Conservation (phyloP, 2,797 vertebrate species). For the Saxicola maurus region DNA sequence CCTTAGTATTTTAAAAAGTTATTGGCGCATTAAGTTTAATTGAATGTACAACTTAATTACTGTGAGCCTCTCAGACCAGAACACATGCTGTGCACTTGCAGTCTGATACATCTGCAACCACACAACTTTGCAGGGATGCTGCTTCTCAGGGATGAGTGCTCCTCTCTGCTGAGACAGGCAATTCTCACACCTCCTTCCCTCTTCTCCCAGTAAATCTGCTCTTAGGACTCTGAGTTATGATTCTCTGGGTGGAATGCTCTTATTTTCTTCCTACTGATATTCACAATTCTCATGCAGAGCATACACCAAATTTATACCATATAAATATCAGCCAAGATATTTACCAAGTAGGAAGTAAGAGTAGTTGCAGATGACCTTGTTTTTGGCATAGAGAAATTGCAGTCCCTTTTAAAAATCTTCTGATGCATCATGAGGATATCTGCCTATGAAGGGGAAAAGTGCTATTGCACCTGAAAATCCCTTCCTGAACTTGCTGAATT, state of each 20-base stretch:
- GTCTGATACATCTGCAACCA: neutral
- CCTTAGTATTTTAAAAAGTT: neutral
- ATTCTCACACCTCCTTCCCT: neutral
- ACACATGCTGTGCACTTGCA: neutral
- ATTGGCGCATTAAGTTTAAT: constrained; percentile 8
- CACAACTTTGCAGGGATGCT: neutral
- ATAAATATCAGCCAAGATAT: neutral
- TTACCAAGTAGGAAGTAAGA: neutral
- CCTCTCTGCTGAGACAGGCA: neutral
- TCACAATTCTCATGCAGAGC: neutral
- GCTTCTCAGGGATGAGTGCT: neutral
- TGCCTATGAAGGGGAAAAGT: neutral
- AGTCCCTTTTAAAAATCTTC: neutral
- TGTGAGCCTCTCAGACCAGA: neutral
- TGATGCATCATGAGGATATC: neutral
- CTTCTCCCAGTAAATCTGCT: neutral
- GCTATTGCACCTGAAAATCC: neutral
- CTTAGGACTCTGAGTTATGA: neutral
- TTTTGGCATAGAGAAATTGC: neutral
- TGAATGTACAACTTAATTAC: neutral
- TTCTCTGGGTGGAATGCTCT: neutral
- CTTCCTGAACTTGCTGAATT: neutral
- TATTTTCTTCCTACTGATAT: neutral
- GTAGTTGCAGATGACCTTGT: neutral
- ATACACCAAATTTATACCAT: neutral